Evolutionary conservation across 2,797 vertebrate species (phyloP).

Genomic region (Tolypeutes matacus): DNA sequence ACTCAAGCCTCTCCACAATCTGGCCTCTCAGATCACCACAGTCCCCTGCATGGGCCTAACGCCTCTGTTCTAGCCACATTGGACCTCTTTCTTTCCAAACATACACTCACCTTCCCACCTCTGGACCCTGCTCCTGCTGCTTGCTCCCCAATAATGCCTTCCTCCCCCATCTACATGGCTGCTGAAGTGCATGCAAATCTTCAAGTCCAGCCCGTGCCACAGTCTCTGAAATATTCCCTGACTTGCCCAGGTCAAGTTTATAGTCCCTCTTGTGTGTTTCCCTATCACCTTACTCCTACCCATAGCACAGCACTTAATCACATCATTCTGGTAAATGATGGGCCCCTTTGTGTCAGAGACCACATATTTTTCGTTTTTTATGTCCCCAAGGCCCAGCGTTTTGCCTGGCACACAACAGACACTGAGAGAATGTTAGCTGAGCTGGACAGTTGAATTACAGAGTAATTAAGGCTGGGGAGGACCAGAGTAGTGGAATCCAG

Average conservation of each 20-base stretch:
- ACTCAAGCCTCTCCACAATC: neutral
- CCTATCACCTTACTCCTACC: neutral
- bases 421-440: neutral
- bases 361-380: neutral
- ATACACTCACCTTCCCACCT: neutral
- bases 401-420: neutral
- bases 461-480: neutral
- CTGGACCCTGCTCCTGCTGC: neutral
- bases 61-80: neutral
- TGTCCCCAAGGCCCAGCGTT: rapidly evolving
- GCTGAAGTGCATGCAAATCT: neutral
- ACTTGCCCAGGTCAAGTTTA: neutral
- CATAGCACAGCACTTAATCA: too few species aligned
- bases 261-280: neutral
- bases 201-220: neutral
- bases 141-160: neutral
- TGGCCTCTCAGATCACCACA: neutral
- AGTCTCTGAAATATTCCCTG: neutral
- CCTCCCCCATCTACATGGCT: neutral
- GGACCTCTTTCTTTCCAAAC: neutral
- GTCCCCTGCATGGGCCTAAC: neutral
- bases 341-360: neutral
- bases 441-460: neutral
- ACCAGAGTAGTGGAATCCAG: neutral
- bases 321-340: neutral